A percentile compares a stretch with the other conserved stretches of the same genome.
phyloP scores from a whole-genome alignment of 2,888 invertebrate genomes.

The Xestia ashworthii region DNA sequence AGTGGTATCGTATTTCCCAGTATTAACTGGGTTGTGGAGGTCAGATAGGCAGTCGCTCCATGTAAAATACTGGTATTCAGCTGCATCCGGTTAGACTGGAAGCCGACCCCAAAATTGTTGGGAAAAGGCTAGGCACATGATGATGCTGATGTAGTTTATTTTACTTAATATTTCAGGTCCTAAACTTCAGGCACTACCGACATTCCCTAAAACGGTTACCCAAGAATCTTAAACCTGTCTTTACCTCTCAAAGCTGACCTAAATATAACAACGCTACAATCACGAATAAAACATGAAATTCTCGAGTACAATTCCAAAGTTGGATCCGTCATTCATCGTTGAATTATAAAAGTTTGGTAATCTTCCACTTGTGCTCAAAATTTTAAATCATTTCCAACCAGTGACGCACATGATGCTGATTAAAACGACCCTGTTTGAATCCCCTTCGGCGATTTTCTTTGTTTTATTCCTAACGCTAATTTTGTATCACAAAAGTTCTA shows the following conservation, averaged over 20 bases:
- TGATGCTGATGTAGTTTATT: no score
- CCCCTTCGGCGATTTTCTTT: conserved; percentile 75
- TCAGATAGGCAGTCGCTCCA: no score
- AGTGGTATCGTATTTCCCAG: no score
- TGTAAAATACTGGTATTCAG: no score
- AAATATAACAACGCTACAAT: conserved; percentile 13
- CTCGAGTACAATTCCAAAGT: conserved; percentile 41
- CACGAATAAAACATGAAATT: conserved; percentile 21
- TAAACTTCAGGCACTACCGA: background rate
- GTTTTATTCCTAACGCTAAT: conserved; percentile 82
- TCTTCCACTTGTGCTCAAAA: conserved; percentile 49
- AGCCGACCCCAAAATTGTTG: no score
- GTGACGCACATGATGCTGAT: conserved; percentile 70
- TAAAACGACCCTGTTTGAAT: conserved; percentile 64
- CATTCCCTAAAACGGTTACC: background rate
- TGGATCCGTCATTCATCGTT: conserved; percentile 39
- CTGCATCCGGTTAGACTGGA: no score
- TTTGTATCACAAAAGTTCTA: conserved; percentile 79
- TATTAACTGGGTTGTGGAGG: no score
- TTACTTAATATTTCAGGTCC: background rate
- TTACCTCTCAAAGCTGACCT: background rate
- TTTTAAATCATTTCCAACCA: conserved; percentile 54
- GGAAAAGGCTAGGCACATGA: no score
- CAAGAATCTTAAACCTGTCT: background rate
- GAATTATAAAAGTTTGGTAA: conserved; percentile 57